Evolutionary conservation across 2,888 invertebrate genomes (phyloP).

Genomic region (Nemoura dubitans): DNA sequence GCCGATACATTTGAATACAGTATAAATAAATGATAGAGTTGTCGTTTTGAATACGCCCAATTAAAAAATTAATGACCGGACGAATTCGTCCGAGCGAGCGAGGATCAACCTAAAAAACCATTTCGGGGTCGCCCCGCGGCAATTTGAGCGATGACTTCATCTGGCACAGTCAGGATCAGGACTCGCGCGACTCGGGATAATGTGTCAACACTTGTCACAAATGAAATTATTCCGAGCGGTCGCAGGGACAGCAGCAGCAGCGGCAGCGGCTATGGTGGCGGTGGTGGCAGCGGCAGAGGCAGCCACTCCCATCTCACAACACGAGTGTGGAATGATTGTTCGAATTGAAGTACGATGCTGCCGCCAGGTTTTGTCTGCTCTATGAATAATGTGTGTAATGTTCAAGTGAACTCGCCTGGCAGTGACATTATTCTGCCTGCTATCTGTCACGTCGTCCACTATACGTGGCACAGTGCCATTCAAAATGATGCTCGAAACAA

Average conservation of each 20-base stretch:
- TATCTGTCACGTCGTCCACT: conserved; percentile 29
- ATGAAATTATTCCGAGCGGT: neutral
- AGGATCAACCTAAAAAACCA: neutral
- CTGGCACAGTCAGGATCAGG: conserved; percentile 3
- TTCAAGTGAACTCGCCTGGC: conserved; percentile 33
- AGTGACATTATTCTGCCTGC: conserved; percentile 36
- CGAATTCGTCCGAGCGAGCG: neutral
- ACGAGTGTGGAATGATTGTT: conserved; percentile 31
- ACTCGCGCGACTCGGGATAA: neutral
- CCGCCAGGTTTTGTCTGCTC: conserved; percentile 36
- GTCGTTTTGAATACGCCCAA: neutral
- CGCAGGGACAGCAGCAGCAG: neutral
- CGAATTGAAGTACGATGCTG: conserved; percentile 14
- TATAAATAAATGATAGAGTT: too few relatives aligned
- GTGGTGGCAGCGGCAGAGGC: neutral
- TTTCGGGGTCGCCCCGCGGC: neutral
- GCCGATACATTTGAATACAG: neutral
- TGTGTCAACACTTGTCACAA: conserved; percentile 35
- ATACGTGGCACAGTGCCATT: conserved; percentile 34
- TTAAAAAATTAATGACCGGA: neutral
- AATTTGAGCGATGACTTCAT: conserved; percentile 8
- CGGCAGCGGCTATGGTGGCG: neutral
- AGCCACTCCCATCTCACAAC: conserved; percentile 24
- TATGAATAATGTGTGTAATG: conserved; percentile 31
- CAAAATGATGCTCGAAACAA: conserved; percentile 19